phyloP scores from a whole-genome alignment of 2,797 vertebrate species.

The Phoxinus dragarum region DNA sequence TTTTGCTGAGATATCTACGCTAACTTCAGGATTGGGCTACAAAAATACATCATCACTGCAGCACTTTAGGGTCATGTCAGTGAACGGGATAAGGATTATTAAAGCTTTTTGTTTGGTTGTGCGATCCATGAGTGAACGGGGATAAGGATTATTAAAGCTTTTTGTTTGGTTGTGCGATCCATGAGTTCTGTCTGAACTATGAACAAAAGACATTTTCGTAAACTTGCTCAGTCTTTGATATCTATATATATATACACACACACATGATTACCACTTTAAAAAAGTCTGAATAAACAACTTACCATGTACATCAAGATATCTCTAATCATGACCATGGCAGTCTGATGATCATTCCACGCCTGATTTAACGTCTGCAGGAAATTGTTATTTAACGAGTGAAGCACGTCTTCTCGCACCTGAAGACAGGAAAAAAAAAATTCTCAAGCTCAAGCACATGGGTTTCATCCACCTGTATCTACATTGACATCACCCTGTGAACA shows the following conservation, averaged over 20 bases:
- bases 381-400: constrained; percentile 96
- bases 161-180: not conserved
- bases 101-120: not conserved
- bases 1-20: not conserved
- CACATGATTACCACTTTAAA: not conserved
- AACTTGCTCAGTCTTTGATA: not conserved
- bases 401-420: constrained; percentile 93
- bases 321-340: constrained; percentile 97
- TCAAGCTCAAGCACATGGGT: not conserved
- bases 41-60: not conserved
- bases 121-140: not conserved
- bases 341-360: constrained; percentile 98
- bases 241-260: not conserved
- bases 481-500: constrained; percentile 18
- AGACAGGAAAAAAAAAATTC: constrained; percentile 55
- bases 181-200: not conserved
- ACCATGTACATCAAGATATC: constrained; percentile 99
- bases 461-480: not conserved
- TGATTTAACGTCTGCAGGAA: constrained; percentile 95
- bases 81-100: not conserved
- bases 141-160: not conserved
- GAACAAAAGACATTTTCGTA: not conserved
- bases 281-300: constrained; percentile 60
- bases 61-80: not conserved
- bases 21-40: not conserved